A percentile compares a stretch with the other conserved stretches of the same genome.
These are phyloP conservation scores for Jacana jacana DNA, from an alignment of 2,113 vertebrate species.

Conservation along the genomic window DNA sequence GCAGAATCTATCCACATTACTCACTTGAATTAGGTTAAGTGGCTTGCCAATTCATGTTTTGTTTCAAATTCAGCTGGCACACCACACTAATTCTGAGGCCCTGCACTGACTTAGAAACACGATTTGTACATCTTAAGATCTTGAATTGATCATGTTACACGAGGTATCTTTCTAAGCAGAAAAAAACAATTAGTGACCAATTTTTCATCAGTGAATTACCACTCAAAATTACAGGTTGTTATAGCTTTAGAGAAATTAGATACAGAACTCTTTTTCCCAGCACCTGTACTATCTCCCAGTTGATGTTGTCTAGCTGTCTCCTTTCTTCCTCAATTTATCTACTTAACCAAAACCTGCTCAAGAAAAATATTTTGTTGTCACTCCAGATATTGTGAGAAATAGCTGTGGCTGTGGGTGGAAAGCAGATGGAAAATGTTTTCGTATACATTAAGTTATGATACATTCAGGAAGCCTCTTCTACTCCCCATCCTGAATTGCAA, in stretches of 20 bases:
- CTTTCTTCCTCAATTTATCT: not conserved
- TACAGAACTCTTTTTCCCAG: not conserved
- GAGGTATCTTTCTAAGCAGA: not conserved
- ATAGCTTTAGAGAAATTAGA: not conserved
- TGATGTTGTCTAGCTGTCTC: not conserved
- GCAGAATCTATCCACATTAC: not conserved
- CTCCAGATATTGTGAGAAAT: constrained; percentile 1
- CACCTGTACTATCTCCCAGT: not conserved
- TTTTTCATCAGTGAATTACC: not conserved
- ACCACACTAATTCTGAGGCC: not conserved
- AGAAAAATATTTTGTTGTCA: constrained; percentile 23
- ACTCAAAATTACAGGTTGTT: not conserved
- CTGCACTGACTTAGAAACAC: not conserved
- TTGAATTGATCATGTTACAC: not conserved
- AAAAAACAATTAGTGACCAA: not conserved
- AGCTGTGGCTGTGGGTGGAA: not conserved
- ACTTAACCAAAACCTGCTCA: constrained; percentile 5
- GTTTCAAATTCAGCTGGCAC: not conserved
- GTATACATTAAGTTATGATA: constrained; percentile 9
- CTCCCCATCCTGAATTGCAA: not conserved
- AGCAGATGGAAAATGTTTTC: constrained; percentile 28
- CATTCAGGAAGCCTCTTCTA: constrained; percentile 6
- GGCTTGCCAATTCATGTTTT: not conserved
- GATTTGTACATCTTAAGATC: not conserved
- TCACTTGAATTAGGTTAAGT: not conserved